Base-by-base conservation (phyloP, 2,113 vertebrate genomes). In the Sigmodon hispidus region DNA sequence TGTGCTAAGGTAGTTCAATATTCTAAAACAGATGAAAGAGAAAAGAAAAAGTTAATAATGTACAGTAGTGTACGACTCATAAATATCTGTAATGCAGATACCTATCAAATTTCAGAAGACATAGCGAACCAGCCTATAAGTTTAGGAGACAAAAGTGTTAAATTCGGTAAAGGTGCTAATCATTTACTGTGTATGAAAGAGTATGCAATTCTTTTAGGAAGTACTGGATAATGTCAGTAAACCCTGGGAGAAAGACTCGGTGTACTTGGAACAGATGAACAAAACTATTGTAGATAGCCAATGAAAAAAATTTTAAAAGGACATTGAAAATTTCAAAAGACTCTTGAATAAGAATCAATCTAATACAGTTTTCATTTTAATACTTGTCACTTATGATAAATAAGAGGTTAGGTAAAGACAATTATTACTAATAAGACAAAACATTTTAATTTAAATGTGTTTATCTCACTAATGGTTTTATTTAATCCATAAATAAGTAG, bases 1-100 rank as follows among this genome's bases (percentile, higher is more conserved):
- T 76, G 89, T 93, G 91, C 86, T 26, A 95, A 96, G 57, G 0
- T 92, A 96, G 91, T 21, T 40, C 3, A 92, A 31, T 61, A 31
- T 45, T 61, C 40, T 63, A 63, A 45, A 63, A 4, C 45, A 16
- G 8, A 63, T 31, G 40, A 0, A 19, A 85, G 50, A 80, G 1
- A 67, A 19, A 40, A 31, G 50, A 22, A 45, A 29, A 36, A 26
- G 1, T 7, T 8, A 80, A 79, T 11, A 50, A 11, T 22, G 2
- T 34, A 48, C 22, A 57, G 59, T n/a, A 63, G 52, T 61, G 0
- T 0, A 19, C 50, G 48, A 9, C 6, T 80, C 34, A 13, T 12
- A 69, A 52, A 85, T 69, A n/a, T 43, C 57, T 36, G 26, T 55
- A 81, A 69, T 73, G n/a, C 0, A 15, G 0, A 5, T 67, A 9